Evolutionary conservation across 1,140 invertebrate species (phyloP).

Genomic region (Stegodyphus dumicola): DNA sequence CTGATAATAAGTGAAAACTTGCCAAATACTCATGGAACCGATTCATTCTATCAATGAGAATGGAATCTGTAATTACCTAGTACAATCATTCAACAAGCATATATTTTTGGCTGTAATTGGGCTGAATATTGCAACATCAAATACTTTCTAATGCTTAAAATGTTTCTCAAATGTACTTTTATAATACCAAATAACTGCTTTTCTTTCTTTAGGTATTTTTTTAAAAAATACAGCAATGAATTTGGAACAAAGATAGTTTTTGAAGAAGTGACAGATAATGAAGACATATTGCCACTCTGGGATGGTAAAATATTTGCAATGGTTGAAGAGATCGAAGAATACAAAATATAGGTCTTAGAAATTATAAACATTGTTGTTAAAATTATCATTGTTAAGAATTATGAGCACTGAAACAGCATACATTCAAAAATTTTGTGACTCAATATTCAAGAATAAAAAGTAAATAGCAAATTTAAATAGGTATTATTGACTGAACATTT

Average conservation of each 20-base stretch:
- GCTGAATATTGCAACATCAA: too few relatives aligned
- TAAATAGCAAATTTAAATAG: neutral
- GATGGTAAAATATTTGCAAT: constrained; percentile 86
- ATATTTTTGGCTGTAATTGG: too few relatives aligned
- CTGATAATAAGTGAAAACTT: too few relatives aligned
- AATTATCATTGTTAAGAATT: neutral
- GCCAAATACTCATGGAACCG: too few relatives aligned
- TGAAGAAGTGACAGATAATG: constrained; percentile 89
- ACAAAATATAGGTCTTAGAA: neutral
- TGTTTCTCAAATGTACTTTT: neutral
- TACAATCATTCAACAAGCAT: too few relatives aligned
- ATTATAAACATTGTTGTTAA: neutral
- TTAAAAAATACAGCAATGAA: constrained; percentile 92
- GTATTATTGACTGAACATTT: neutral
- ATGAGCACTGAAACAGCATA: neutral
- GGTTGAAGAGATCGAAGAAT: constrained; percentile 45
- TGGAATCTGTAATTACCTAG: too few relatives aligned
- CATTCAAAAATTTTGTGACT: neutral
- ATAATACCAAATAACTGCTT: constrained; percentile 14
- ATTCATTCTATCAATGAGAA: too few relatives aligned
- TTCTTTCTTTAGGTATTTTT: constrained; percentile 83
- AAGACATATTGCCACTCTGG: constrained; percentile 87
- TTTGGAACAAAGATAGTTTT: constrained; percentile 88
- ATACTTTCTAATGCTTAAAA: too few relatives aligned
- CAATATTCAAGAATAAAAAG: neutral